Percentiles rank a stretch among this genome's conserved stretches.
Evolutionary conservation across 2,797 vertebrate genomes (phyloP).

Genomic region (Crypturellus tataupa): DNA sequence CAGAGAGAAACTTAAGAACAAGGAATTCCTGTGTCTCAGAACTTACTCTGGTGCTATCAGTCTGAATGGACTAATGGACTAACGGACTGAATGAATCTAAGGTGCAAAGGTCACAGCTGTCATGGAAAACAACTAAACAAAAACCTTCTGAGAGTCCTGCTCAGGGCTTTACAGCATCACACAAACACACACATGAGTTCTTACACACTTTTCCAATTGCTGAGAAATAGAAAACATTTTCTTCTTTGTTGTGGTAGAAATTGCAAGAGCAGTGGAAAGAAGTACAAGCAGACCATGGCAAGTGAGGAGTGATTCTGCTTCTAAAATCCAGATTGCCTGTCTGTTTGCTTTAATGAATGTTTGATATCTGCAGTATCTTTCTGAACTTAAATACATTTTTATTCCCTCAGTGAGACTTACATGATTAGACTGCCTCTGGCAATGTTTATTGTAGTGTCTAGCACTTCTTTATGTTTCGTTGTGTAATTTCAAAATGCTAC

Average conservation of each 20-base stretch:
- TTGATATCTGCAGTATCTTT: not conserved
- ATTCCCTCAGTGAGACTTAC: not conserved
- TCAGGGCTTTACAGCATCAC: not conserved
- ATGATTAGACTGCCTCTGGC: not conserved
- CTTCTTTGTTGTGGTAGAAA: not conserved
- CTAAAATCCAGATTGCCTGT: not conserved
- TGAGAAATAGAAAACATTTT: not conserved
- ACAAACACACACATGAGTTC: not conserved
- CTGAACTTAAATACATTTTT: not conserved
- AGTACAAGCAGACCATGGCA: not conserved
- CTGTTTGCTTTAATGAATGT: not conserved
- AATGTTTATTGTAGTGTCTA: not conserved
- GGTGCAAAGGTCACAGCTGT: not conserved
- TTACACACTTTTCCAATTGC: fast-evolving
- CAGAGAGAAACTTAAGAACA: not conserved
- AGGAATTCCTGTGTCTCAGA: not conserved
- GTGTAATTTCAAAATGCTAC: not conserved
- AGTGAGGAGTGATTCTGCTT: not conserved
- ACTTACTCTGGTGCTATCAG: not conserved
- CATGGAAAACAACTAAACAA: not conserved
- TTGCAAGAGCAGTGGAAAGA: not conserved
- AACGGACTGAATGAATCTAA: not conserved
- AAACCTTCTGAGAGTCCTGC: not conserved
- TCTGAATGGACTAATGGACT: not conserved
- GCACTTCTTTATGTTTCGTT: not conserved